A percentile compares a stretch with the other conserved stretches of the same genome.
These are phyloP conservation scores for Callosobruchus maculatus DNA, from an alignment of 2,888 invertebrate genomes.

Conservation along the genomic window DNA sequence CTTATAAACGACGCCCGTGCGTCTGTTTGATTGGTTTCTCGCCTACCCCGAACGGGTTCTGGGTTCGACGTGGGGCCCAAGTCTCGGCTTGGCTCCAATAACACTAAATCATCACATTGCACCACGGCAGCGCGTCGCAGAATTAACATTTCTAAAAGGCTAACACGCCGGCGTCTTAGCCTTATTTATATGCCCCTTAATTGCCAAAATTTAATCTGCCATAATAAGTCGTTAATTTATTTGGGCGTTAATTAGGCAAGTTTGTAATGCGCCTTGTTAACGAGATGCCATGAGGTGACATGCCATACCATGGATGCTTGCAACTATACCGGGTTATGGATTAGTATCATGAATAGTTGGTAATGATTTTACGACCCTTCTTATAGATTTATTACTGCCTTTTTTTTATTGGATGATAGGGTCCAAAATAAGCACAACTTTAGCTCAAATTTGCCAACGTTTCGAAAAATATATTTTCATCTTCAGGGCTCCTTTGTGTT, in stretches of 20 bases:
- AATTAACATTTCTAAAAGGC: slow-evolving; percentile 39
- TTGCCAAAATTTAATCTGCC: slow-evolving; percentile 44
- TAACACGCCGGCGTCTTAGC: slow-evolving; percentile 27
- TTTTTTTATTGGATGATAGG: too few species aligned
- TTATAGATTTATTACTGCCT: too few species aligned
- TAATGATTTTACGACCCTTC: too few species aligned
- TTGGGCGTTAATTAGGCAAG: slow-evolving; percentile 41
- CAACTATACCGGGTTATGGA: slow-evolving; percentile 7
- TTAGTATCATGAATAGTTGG: too few species aligned
- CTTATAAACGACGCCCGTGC: too few species aligned
- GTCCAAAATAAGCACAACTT: too few species aligned
- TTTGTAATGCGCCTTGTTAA: slow-evolving; percentile 29
- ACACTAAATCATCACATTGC: slow-evolving; percentile 39
- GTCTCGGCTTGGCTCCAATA: slow-evolving; percentile 20
- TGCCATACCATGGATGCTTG: slow-evolving; percentile 16
- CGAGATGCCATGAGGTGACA: slow-evolving; percentile 1
- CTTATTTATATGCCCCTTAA: slow-evolving; percentile 45
- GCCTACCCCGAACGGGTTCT: too few species aligned
- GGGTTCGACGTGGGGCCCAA: too few species aligned
- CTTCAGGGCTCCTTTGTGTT: too few species aligned
- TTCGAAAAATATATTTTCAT: too few species aligned
- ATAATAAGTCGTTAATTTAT: slow-evolving; percentile 45
- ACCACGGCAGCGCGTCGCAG: slow-evolving; percentile 26
- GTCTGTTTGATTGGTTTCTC: too few species aligned
- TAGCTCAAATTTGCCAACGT: too few species aligned